These are phyloP conservation scores for Meteorus cinctellus DNA, from an alignment of 2,888 invertebrate species.

Conservation along the genomic window DNA sequence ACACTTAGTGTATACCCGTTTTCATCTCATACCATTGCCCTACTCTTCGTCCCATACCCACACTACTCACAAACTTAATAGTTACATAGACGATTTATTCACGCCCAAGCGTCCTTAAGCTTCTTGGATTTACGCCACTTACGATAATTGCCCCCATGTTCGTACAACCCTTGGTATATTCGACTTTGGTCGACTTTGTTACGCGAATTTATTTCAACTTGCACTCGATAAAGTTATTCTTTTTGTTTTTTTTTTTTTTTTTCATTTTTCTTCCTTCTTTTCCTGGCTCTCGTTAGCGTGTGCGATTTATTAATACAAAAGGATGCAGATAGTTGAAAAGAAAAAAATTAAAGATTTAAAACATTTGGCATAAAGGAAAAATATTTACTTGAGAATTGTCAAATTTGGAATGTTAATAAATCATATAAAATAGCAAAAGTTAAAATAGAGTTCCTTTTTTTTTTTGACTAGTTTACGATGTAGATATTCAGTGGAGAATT, in stretches of 20 bases:
- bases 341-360: not conserved
- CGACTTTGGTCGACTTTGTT: slow-evolving; percentile 26
- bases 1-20: not conserved
- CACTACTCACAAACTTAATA: slow-evolving; percentile 45
- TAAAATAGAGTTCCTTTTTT: not conserved
- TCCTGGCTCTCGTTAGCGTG: slow-evolving; percentile 20
- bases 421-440: not conserved
- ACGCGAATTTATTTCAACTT: slow-evolving; percentile 26
- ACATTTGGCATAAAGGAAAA: not conserved
- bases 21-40: slow-evolving; percentile 38
- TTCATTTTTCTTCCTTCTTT: not conserved
- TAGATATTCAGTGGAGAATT: not conserved
- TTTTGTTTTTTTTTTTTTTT: slow-evolving; percentile 9
- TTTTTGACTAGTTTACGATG: not conserved
- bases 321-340: not conserved
- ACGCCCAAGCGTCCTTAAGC: slow-evolving; percentile 43
- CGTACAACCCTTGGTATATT: slow-evolving; percentile 38
- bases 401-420: no score
- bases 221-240: slow-evolving; percentile 23
- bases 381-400: not conserved
- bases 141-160: slow-evolving; percentile 44
- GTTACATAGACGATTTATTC: slow-evolving; percentile 50
- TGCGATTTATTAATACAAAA: slow-evolving; percentile 7
- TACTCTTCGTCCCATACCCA: slow-evolving; percentile 31
- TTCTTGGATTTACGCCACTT: slow-evolving; percentile 47